A percentile compares a stretch with the other conserved stretches of the same genome.
phyloP scores from a whole-genome alignment of 2,113 vertebrate genomes.

The Macheiramphus alcinus region DNA sequence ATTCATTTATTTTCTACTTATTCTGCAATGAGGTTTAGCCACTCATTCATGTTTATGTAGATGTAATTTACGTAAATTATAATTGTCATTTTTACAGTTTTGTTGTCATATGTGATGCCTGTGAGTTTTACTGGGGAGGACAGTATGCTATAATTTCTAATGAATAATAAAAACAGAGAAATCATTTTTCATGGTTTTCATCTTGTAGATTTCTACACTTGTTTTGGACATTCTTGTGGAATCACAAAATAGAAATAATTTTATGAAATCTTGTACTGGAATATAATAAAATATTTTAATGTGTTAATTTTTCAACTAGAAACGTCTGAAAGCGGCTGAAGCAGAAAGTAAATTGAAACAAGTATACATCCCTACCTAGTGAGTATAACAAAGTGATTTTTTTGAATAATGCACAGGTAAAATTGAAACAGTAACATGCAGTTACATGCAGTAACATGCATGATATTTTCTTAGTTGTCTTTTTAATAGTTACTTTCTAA shows the following conservation, averaged over 20 bases:
- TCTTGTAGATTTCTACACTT: not conserved
- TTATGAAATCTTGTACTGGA: not conserved
- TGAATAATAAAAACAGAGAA: not conserved
- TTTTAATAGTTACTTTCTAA: not conserved
- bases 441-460: not conserved
- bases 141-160: not conserved
- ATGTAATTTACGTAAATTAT: not conserved
- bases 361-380: slow-evolving; percentile 99
- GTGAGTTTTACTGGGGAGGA: not conserved
- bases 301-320: slow-evolving; percentile 77
- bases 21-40: not conserved
- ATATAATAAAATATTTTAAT: slow-evolving; percentile 23
- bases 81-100: not conserved
- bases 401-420: not conserved
- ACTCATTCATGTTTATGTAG: not conserved
- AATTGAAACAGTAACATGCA: not conserved
- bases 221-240: not conserved
- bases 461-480: not conserved
- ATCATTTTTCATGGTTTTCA: not conserved
- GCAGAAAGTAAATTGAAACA: slow-evolving; percentile 98
- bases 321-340: slow-evolving; percentile 95
- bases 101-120: not conserved
- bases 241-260: not conserved
- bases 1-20: not conserved
- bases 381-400: slow-evolving; percentile 72